Conservation (phyloP, 2,113 vertebrate species). For the Sarotherodon lohbergeri region DNA sequence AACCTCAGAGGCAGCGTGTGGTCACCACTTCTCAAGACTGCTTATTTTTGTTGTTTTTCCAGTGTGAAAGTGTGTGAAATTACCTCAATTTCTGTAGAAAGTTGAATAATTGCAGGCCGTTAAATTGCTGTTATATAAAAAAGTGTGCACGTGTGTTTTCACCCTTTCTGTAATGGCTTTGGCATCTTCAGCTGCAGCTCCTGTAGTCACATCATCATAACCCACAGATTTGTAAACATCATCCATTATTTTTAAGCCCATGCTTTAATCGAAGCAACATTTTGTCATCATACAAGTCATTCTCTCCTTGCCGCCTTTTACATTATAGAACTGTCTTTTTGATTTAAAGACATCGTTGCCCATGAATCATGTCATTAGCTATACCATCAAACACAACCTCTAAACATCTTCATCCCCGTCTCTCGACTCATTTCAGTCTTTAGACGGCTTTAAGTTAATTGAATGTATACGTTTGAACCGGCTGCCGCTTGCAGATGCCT, state of each 20-base stretch:
- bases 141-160: constrained; percentile 30
- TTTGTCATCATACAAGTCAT: not conserved
- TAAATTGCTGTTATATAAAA: not conserved
- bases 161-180: not conserved
- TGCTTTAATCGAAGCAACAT: not conserved
- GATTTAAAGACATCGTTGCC: not conserved
- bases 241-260: not conserved
- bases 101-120: not conserved
- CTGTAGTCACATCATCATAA: not conserved
- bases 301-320: not conserved
- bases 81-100: not conserved
- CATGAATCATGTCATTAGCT: not conserved
- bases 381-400: not conserved
- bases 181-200: not conserved
- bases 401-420: not conserved
- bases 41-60: not conserved
- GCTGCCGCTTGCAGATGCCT: constrained; percentile 52
- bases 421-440: not conserved
- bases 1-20: constrained; percentile 44
- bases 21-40: constrained; percentile 52
- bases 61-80: not conserved
- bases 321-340: not conserved
- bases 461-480: not conserved
- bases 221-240: not conserved
- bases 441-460: not conserved